Percentiles rank a stretch among this genome's conserved stretches.
Evolutionary conservation across 2,797 vertebrate genomes (phyloP).

Genomic region (Iguana delicatissima): DNA sequence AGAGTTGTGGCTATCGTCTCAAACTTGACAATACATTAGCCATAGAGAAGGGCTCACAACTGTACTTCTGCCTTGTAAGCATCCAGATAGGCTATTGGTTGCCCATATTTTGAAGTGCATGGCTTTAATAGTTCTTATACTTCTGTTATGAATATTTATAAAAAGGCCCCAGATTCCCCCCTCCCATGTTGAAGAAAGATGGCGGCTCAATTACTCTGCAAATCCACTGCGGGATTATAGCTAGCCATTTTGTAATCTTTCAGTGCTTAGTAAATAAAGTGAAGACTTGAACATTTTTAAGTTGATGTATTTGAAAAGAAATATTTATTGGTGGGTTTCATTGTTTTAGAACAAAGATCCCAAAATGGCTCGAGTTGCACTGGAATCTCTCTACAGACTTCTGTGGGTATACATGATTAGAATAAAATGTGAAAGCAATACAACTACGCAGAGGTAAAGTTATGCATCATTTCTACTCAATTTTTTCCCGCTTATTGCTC

Average conservation of each 20-base stretch:
- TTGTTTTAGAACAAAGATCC: slow-evolving; percentile 94
- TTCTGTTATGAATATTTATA: not conserved
- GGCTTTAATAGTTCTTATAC: not conserved
- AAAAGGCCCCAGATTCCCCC: not conserved
- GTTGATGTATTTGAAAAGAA: not conserved
- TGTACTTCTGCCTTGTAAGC: not conserved
- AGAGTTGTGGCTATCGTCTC: not conserved
- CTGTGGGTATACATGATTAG: slow-evolving; percentile 99
- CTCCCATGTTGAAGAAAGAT: not conserved
- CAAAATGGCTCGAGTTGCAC: slow-evolving; percentile 98
- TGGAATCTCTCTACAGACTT: slow-evolving; percentile 96
- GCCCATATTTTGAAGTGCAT: not conserved
- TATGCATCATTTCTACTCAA: not conserved
- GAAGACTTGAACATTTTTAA: not conserved
- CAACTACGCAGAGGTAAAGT: slow-evolving; percentile 94
- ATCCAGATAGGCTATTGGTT: not conserved
- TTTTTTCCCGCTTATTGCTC: slow-evolving; percentile 4
- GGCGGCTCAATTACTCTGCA: not conserved
- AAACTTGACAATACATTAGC: not conserved
- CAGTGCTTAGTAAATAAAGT: slow-evolving; percentile 1
- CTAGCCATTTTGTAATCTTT: not conserved
- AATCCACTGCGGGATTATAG: not conserved
- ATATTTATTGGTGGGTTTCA: not conserved
- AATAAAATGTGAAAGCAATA: slow-evolving; percentile 99
- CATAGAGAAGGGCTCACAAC: not conserved